These are phyloP conservation scores for Brachymystax lenok DNA, from an alignment of 2,797 vertebrate genomes.

Conservation along the genomic window DNA sequence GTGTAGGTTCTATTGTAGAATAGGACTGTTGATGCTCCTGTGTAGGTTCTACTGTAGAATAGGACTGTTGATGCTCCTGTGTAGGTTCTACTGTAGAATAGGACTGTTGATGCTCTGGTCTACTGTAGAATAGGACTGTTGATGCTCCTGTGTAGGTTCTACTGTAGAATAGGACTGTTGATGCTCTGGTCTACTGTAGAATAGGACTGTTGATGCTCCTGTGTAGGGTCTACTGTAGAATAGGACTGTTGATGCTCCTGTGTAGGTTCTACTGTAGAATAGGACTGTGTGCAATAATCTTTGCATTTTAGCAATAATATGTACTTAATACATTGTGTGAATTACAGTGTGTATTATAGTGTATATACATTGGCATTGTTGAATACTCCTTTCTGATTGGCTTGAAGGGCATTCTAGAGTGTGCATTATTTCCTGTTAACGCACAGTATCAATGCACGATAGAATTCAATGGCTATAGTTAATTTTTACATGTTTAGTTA, in stretches of 20 bases:
- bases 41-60: constrained; percentile 30
- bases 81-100: constrained; percentile 26
- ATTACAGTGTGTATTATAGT: not conserved
- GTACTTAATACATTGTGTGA: constrained; percentile 23
- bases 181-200: constrained; percentile 27
- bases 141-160: no score
- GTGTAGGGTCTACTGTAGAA: constrained; percentile 29
- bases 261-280: not conserved
- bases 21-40: not conserved
- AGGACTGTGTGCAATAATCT: constrained; percentile 22
- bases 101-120: constrained; percentile 1
- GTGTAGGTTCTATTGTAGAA: constrained; percentile 29
- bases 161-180: constrained; percentile 14
- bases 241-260: not conserved
- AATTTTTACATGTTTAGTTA: no score
- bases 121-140: constrained; percentile 17
- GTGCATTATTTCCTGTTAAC: not conserved
- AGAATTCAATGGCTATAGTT: no score
- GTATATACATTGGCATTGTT: no score
- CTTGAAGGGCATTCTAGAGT: no score
- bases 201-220: not conserved
- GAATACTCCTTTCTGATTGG: no score
- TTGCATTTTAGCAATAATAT: constrained; percentile 37
- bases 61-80: not conserved
- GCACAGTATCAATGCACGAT: no score